These are phyloP conservation scores for Anoplius nigerrimus DNA, from an alignment of 2,888 invertebrate species.

Conservation along the genomic window DNA sequence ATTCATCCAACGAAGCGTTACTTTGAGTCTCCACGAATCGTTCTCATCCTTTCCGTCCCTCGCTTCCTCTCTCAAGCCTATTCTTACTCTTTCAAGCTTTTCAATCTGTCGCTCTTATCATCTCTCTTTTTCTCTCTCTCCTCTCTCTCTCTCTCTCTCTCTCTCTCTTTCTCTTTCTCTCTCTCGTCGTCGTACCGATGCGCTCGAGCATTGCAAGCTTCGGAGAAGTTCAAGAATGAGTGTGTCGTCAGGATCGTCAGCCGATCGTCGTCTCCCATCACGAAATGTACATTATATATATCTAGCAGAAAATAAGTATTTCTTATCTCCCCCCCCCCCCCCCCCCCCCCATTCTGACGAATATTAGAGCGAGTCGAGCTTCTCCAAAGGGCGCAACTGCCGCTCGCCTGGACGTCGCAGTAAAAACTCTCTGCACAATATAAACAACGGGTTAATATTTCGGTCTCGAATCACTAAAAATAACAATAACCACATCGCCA, in stretches of 20 bases:
- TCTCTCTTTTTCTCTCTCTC: constrained; percentile 8
- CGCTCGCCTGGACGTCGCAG: no score
- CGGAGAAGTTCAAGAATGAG: constrained; percentile 9
- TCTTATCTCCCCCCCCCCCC: no score
- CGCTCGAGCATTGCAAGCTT: constrained; percentile 27
- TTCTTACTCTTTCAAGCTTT: constrained; percentile 1
- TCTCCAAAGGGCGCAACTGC: no score
- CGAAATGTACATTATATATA: no score
- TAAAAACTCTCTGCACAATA: no score
- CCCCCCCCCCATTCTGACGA: no score
- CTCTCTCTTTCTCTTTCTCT: constrained; percentile 4
- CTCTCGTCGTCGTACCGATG: constrained; percentile 21
- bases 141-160: constrained; percentile 1
- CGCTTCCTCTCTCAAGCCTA: not conserved
- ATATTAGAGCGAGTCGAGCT: no score
- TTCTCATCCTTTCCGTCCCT: constrained; percentile 2
- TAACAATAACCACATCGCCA: no score
- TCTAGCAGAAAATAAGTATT: no score
- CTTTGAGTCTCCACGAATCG: constrained; percentile 16
- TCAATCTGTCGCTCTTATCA: no score
- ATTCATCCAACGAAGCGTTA: not conserved
- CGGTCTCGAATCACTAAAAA: no score
- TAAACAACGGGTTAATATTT: no score
- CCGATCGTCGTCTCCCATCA: constrained; percentile 1
- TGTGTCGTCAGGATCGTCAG: not conserved